These are phyloP conservation scores for Crocodylus rhombifer DNA, from an alignment of 2,797 vertebrate genomes.

Conservation along the genomic window DNA sequence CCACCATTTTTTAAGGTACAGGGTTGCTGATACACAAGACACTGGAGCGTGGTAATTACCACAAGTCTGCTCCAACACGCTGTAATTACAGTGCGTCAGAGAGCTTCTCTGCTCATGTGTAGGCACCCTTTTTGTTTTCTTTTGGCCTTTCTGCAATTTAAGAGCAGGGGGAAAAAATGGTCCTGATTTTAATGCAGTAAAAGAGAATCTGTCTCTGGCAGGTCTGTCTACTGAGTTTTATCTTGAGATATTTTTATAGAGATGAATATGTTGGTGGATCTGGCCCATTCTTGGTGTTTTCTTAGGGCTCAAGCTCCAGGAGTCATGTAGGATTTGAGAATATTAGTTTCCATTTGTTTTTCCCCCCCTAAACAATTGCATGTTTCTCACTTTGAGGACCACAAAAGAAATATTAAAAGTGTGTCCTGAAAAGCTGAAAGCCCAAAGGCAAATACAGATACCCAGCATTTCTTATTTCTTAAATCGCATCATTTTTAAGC, in stretches of 20 bases:
- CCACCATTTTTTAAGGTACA: too few relatives aligned
- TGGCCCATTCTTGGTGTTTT: not conserved
- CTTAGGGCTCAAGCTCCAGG: not conserved
- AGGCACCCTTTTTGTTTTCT: not conserved
- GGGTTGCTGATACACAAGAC: too few relatives aligned
- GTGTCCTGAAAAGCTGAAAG: too few relatives aligned
- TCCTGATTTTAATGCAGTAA: not conserved
- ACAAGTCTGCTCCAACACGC: too few relatives aligned
- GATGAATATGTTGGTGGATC: not conserved
- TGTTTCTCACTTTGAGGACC: rapidly evolving
- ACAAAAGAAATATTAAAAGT: not conserved
- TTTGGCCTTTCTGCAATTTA: not conserved
- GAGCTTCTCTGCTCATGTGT: too few relatives aligned
- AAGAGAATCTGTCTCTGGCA: not conserved
- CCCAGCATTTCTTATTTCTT: not conserved
- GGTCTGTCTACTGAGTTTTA: not conserved
- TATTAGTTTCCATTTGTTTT: not conserved
- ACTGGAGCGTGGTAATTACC: too few relatives aligned
- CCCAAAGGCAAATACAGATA: not conserved
- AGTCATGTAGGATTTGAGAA: not conserved
- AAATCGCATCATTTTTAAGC: not conserved
- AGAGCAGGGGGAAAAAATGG: not conserved
- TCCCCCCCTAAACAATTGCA: not conserved
- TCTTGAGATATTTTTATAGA: not conserved
- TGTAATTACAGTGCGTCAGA: too few relatives aligned